Evolutionary conservation across 1,140 invertebrate genomes (phyloP), one percentile per base, ranked within the genome.

Genomic region (Magallana ariakensis): DNA sequence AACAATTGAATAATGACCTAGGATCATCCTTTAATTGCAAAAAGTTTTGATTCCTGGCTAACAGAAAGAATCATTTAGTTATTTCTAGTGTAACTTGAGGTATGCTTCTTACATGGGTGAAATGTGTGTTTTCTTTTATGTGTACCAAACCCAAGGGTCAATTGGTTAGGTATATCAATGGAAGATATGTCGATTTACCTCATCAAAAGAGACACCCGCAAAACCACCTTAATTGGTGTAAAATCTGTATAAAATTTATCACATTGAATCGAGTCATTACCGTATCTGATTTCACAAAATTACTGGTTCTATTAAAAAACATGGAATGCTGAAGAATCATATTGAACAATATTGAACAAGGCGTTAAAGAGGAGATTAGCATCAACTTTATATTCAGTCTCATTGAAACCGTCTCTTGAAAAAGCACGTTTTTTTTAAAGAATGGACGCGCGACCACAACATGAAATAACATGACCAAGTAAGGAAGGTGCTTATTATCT

Each of bases 1-100:
- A 81, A 81, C 80, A 81, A 81, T 81, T 81, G 80, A 81, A 81
- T 81, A 81, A 81, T 81, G 80, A 81, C 33, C 19, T n/a, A 19
- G 80, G 80, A 81, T 70, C 66, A 70, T 70, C 66, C 66, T 70
- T 70, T 70, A 70, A 70, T 70, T 70, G 66, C 33, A 22, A 70
- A 70, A 46, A 46, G 33, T 70, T 70, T 70, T 70, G 66, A 70
- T 70, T 70, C 66, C 66, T 22, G 33, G 10, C 66, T 70, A 70
- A 70, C 5, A 70, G 33, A 70, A 70, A 26, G 66, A 70, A 70
- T 70, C 66, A 70, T 70, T 70, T 70, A 70, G 66, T 70, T 70
- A 70, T 70, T 70, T 26, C 19, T 11, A 70, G 66, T 70, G 66
- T 70, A 70, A 70, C 66, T 70, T 70, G 66, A 70, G n/a, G 66